A percentile compares a stretch with the other conserved stretches of the same genome.
phyloP scores from a whole-genome alignment of 2,113 vertebrate species.

The Salminus brasiliensis region DNA sequence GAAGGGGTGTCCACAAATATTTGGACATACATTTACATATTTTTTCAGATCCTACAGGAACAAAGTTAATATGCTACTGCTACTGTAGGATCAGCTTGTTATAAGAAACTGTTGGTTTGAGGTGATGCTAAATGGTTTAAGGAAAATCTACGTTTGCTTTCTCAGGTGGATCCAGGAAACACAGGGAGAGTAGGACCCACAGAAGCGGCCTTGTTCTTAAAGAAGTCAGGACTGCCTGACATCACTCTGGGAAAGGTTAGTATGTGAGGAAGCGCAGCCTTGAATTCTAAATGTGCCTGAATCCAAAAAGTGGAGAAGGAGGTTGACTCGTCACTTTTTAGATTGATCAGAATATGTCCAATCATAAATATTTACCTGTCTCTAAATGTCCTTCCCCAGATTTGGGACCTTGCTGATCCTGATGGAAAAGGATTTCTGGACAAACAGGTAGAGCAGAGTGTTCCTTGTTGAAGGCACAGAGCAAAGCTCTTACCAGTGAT shows the following conservation, averaged over 20 bases:
- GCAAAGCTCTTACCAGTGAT: background rate
- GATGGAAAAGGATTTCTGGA: conserved; percentile 97
- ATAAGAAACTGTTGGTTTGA: too few species aligned
- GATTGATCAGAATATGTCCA: background rate
- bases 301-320: background rate
- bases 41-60: too few species aligned
- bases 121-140: background rate
- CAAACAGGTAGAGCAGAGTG: conserved; percentile 83
- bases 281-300: background rate
- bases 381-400: conserved; percentile 75
- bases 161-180: conserved; percentile 90
- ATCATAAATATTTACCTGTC: too few species aligned
- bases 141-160: conserved; percentile 25
- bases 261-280: background rate
- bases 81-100: too few species aligned
- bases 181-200: conserved; percentile 90
- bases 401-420: conserved; percentile 98
- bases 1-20: too few species aligned
- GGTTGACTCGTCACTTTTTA: background rate
- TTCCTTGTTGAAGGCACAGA: background rate
- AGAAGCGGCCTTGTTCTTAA: conserved; percentile 94
- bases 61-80: too few species aligned
- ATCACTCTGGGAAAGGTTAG: conserved; percentile 90
- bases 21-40: too few species aligned
- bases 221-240: conserved; percentile 94